phyloP scores from a whole-genome alignment of 2,113 vertebrate genomes.

The Macrotus californicus region DNA sequence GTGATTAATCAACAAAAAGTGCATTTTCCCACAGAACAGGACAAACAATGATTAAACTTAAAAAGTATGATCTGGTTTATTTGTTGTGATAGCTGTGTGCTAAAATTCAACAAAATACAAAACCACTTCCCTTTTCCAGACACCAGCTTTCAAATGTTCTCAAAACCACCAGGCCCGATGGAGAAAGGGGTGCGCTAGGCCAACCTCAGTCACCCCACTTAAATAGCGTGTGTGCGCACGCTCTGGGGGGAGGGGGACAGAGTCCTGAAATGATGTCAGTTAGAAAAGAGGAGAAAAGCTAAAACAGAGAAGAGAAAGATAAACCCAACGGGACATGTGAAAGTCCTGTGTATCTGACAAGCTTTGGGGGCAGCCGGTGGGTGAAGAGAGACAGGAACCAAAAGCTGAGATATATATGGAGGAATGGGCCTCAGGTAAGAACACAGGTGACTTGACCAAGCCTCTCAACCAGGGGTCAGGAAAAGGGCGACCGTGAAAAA shows the following conservation, averaged over 20 bases:
- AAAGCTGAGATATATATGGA: not conserved
- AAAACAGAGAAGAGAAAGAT: not conserved
- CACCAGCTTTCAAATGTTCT: not conserved
- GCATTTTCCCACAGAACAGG: not conserved
- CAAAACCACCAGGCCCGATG: not conserved
- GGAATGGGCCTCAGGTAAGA: not conserved
- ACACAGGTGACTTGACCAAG: too few relatives aligned
- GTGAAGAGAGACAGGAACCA: not conserved
- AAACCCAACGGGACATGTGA: not conserved
- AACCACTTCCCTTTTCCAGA: not conserved
- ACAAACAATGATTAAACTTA: not conserved
- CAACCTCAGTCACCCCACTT: not conserved
- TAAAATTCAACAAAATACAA: not conserved
- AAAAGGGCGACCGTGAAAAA: not conserved
- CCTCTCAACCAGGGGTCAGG: not conserved
- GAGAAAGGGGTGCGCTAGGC: not conserved
- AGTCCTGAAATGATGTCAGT: not conserved
- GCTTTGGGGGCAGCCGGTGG: not conserved
- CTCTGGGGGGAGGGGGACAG: not conserved
- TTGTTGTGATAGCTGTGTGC: not conserved
- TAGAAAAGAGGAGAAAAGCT: not conserved
- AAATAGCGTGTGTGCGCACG: not conserved
- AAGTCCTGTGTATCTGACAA: not conserved
- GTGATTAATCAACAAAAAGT: not conserved
- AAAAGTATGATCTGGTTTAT: not conserved